Conservation (phyloP, 92 coral and sea anemone species). For the Pocillopora grandis region DNA sequence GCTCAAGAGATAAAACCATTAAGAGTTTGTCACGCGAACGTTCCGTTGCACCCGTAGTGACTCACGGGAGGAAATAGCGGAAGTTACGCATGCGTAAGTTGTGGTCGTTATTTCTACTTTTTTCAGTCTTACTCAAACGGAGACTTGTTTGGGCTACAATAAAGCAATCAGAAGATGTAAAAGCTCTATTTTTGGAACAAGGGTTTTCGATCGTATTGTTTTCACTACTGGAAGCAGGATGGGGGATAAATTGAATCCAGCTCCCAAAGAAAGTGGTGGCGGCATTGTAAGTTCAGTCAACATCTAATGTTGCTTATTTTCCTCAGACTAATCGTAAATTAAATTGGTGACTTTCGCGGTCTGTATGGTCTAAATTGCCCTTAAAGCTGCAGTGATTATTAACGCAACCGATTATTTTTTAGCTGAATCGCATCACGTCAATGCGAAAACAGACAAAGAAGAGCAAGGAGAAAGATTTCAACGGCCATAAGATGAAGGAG, state of each 20-base stretch:
- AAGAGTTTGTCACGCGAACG: conserved; percentile 1
- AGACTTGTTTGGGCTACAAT: conserved; percentile 3
- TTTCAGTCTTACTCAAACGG: neutral
- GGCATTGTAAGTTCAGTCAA: conserved; percentile 35
- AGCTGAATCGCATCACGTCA: conserved; percentile 85
- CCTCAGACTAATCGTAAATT: conserved; percentile 10
- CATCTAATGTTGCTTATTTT: conserved; percentile 19
- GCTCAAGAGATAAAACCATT: neutral
- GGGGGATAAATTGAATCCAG: conserved; percentile 38
- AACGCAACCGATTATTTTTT: conserved; percentile 17
- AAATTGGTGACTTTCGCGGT: conserved; percentile 1
- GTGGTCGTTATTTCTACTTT: conserved; percentile 10
- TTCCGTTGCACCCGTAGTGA: conserved; percentile 11
- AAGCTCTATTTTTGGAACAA: neutral
- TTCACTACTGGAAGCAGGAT: conserved; percentile 19
- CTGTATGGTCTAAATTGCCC: conserved; percentile 2
- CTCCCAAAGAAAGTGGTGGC: conserved; percentile 46
- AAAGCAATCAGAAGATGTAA: conserved; percentile 24
- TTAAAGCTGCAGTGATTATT: neutral
- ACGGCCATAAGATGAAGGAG: conserved; percentile 70
- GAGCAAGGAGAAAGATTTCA: conserved; percentile 55
- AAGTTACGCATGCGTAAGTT: conserved; percentile 35
- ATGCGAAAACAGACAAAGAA: conserved; percentile 68
- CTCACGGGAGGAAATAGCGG: conserved; percentile 22
- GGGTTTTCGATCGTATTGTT: neutral